Evolutionary conservation across 1,140 invertebrate genomes (phyloP).

Genomic region (Neodiprion virginianus): DNA sequence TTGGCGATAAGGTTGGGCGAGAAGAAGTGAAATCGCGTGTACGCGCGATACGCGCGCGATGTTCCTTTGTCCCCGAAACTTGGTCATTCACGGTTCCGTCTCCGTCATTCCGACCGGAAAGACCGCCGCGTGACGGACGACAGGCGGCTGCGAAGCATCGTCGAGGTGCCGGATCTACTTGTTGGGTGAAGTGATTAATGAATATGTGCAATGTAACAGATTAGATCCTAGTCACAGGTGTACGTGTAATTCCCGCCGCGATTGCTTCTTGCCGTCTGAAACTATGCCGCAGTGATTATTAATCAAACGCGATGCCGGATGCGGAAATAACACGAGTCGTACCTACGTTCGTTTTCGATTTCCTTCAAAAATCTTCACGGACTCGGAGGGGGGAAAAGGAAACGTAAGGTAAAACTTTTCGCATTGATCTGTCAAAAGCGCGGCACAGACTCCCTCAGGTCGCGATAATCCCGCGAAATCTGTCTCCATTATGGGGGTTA

Average conservation of each 20-base stretch:
- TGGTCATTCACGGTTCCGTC: not conserved
- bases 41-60: not conserved
- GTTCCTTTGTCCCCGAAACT: not conserved
- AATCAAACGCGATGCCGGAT: too few species aligned
- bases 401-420: not conserved
- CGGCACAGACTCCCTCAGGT: not conserved
- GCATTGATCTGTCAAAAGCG: not conserved
- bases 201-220: not conserved
- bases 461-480: constrained; percentile 26
- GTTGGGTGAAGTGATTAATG: constrained; percentile 12
- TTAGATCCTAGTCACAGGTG: constrained; percentile 7
- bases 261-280: too few species aligned
- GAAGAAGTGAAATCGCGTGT: not conserved
- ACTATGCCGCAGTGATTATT: too few species aligned
- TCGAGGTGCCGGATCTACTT: not conserved
- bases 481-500: constrained; percentile 39
- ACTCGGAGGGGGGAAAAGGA: not conserved
- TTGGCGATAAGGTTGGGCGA: too few species aligned
- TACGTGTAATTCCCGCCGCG: too few species aligned
- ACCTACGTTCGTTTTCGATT: constrained; percentile 3
- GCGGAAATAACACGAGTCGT: not conserved
- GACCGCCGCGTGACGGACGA: constrained; percentile 1
- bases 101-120: constrained; percentile 10
- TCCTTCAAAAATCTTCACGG: not conserved
- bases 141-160: not conserved